Evolutionary conservation across 1,140 invertebrate species (phyloP).

Genomic region (Schlechtendalia chinensis): DNA sequence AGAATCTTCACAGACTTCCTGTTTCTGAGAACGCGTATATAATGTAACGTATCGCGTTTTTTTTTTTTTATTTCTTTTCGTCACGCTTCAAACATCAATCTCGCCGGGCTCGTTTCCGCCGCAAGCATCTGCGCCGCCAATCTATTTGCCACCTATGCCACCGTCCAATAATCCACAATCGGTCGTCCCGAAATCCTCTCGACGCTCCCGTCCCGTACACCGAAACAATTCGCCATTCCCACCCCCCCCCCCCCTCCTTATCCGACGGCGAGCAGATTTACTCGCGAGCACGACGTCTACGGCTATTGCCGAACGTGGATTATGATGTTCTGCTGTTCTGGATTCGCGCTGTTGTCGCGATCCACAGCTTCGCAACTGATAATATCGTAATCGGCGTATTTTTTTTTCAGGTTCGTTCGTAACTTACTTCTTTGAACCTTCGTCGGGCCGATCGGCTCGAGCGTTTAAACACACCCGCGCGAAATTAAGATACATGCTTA

Average conservation of each 20-base stretch:
- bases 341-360: no score
- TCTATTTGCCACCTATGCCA: slow-evolving; percentile 36
- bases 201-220: not conserved
- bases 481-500: no score
- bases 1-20: not conserved
- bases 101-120: slow-evolving; percentile 30
- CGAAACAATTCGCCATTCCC: not conserved
- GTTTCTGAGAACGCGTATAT: not conserved
- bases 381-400: not conserved
- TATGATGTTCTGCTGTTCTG: no score
- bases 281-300: no score
- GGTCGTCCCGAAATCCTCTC: not conserved
- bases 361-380: no score
- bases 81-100: slow-evolving; percentile 36
- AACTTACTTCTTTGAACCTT: not conserved
- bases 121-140: slow-evolving; percentile 20
- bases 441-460: no score
- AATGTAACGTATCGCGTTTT: not conserved
- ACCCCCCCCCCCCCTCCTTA: not conserved
- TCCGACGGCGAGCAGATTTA: not conserved
- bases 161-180: slow-evolving; percentile 2
- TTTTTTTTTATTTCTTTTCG: slow-evolving; percentile 1
- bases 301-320: no score
- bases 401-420: not conserved
- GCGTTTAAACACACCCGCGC: no score